Evolutionary conservation across 2,888 invertebrate species (phyloP).

Genomic region (Apomyelois bistriatella): DNA sequence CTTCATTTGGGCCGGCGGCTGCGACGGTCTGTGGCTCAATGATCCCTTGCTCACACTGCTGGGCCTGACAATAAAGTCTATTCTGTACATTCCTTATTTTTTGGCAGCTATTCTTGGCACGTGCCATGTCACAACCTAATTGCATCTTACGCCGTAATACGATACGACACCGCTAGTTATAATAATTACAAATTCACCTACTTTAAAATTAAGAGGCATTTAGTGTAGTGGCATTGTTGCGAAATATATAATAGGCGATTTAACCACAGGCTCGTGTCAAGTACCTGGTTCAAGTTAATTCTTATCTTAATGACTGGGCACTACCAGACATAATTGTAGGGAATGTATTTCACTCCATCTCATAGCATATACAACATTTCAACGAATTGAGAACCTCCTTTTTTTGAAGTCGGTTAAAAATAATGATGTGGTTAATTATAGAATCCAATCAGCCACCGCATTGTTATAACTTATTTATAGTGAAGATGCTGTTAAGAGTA

Average conservation of each 20-base stretch:
- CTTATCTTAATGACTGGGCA: neutral
- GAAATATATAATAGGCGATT: slow-evolving; percentile 16
- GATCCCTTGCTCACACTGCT: too few species aligned
- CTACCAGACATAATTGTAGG: neutral
- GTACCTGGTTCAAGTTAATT: neutral
- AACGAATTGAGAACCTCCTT: too few species aligned
- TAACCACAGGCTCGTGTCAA: neutral
- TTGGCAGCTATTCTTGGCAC: neutral
- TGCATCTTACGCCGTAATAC: slow-evolving; percentile 18
- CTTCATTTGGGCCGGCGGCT: too few species aligned
- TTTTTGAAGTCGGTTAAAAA: too few species aligned
- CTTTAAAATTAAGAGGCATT: slow-evolving; percentile 31
- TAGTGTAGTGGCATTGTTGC: slow-evolving; percentile 20
- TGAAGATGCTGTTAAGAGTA: too few species aligned
- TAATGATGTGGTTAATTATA: too few species aligned
- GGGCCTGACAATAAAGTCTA: neutral
- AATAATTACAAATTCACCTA: slow-evolving; percentile 26
- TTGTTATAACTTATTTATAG: too few species aligned
- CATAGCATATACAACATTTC: too few species aligned
- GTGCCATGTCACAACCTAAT: slow-evolving; percentile 17
- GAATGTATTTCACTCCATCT: neutral
- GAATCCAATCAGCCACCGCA: too few species aligned
- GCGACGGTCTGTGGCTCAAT: too few species aligned
- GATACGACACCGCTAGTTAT: slow-evolving; percentile 18
- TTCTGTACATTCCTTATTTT: neutral